Evolutionary conservation across 1,140 invertebrate genomes (phyloP).

Genomic region (Cepaea nemoralis): DNA sequence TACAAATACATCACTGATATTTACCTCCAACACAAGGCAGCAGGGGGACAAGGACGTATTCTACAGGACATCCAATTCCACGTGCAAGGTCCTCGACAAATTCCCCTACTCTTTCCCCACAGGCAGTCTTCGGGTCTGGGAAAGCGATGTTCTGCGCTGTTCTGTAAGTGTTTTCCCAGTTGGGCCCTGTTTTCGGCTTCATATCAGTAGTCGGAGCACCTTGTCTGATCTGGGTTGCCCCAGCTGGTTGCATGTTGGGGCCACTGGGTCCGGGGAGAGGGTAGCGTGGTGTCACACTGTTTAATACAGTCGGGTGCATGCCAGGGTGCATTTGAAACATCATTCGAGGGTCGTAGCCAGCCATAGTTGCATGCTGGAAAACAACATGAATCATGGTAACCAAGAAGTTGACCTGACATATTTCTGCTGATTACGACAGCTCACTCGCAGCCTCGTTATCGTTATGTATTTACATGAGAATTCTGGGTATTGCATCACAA

Average conservation of each 20-base stretch:
- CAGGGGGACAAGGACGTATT: constrained; percentile 46
- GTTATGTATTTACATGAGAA: too few species aligned
- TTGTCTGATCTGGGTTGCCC: not conserved
- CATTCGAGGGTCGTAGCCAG: constrained; percentile 22
- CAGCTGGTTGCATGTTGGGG: not conserved
- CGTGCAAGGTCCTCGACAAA: constrained; percentile 43
- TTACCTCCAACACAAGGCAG: constrained; percentile 38
- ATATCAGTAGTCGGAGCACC: not conserved
- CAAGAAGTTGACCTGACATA: too few species aligned
- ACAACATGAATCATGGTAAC: too few species aligned
- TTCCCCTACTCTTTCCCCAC: constrained; percentile 38
- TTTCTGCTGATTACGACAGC: too few species aligned
- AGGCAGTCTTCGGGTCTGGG: constrained; percentile 38
- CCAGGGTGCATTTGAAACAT: constrained; percentile 26
- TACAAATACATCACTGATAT: not conserved
- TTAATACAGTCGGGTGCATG: not conserved
- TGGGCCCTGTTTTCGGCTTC: not conserved
- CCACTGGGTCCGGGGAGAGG: not conserved
- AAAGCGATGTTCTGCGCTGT: constrained; percentile 47
- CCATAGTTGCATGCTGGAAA: not conserved
- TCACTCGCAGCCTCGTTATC: too few species aligned
- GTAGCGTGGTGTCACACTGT: not conserved
- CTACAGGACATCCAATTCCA: constrained; percentile 45
- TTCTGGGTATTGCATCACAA: too few species aligned
- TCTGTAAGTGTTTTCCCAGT: constrained; percentile 46